Evolutionary conservation across 2,797 vertebrate genomes (phyloP).

Genomic region (Dermochelys coriacea): DNA sequence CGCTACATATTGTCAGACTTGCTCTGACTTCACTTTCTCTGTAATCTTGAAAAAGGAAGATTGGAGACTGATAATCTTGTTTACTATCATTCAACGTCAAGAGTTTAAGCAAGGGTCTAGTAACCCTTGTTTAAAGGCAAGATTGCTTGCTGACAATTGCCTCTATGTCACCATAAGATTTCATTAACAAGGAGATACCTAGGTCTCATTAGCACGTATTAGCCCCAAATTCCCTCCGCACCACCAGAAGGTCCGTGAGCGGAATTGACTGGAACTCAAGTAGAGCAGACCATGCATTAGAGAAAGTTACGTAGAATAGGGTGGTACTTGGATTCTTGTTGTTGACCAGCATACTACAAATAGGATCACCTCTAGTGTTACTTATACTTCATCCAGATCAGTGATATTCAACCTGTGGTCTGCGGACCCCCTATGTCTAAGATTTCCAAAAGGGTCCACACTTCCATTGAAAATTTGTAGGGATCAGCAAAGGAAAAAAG

Average conservation of each 20-base stretch:
- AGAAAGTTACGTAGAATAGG: background rate
- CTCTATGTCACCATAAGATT: background rate
- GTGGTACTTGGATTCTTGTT: background rate
- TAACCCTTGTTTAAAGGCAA: conserved; percentile 24
- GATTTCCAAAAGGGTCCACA: background rate
- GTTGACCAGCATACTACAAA: background rate
- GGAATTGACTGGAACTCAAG: too few species aligned
- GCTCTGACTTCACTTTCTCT: conserved; percentile 1
- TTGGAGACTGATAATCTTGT: background rate
- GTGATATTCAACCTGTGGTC: background rate
- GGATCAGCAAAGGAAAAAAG: background rate
- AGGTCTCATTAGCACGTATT: background rate
- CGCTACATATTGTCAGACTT: background rate
- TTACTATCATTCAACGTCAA: background rate
- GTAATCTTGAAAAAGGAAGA: conserved; percentile 10
- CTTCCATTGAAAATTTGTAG: background rate
- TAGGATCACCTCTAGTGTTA: background rate
- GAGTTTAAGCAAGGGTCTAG: conserved; percentile 10
- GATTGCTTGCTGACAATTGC: background rate
- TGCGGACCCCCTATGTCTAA: background rate
- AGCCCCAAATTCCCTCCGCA: background rate
- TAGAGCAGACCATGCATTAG: background rate
- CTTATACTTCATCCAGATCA: background rate
- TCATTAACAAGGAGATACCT: background rate
- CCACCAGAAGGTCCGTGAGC: too few species aligned